Conservation (phyloP, 1,140 invertebrate species). For the Ctenoplectra terminalis region DNA sequence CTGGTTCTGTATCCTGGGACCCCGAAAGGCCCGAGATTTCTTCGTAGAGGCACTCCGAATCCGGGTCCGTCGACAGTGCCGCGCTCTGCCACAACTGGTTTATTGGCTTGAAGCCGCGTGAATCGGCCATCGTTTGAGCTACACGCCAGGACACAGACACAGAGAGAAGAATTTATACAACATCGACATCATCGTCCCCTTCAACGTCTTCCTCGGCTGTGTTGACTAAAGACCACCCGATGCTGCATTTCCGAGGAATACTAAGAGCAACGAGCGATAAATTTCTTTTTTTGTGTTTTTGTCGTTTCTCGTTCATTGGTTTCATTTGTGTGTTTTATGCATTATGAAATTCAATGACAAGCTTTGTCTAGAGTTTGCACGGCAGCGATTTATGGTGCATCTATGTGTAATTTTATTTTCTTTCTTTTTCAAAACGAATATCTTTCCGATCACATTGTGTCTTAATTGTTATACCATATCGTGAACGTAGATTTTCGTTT, state of each 20-base stretch:
- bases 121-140: slow-evolving; percentile 81
- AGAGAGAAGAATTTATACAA: slow-evolving; percentile 45
- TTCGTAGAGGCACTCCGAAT: slow-evolving; percentile 82
- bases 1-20: slow-evolving; percentile 70
- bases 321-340: neutral
- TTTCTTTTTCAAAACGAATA: neutral
- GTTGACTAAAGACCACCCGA: slow-evolving; percentile 36
- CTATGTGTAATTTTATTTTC: too few relatives aligned
- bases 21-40: slow-evolving; percentile 79
- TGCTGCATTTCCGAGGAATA: slow-evolving; percentile 36
- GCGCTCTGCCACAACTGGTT: slow-evolving; percentile 79
- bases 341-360: neutral
- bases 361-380: neutral
- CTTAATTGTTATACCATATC: neutral
- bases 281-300: slow-evolving; percentile 6
- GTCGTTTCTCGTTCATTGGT: neutral
- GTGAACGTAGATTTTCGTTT: neutral
- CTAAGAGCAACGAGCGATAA: slow-evolving; percentile 44
- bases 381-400: too few relatives aligned
- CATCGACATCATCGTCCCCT: slow-evolving; percentile 27
- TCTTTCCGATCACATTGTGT: neutral
- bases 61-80: slow-evolving; percentile 76
- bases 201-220: slow-evolving; percentile 39
- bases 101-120: slow-evolving; percentile 82
- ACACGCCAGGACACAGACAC: slow-evolving; percentile 58